These are phyloP conservation scores for Ptilodon capucinus DNA, from an alignment of 2,888 invertebrate species.

Conservation along the genomic window DNA sequence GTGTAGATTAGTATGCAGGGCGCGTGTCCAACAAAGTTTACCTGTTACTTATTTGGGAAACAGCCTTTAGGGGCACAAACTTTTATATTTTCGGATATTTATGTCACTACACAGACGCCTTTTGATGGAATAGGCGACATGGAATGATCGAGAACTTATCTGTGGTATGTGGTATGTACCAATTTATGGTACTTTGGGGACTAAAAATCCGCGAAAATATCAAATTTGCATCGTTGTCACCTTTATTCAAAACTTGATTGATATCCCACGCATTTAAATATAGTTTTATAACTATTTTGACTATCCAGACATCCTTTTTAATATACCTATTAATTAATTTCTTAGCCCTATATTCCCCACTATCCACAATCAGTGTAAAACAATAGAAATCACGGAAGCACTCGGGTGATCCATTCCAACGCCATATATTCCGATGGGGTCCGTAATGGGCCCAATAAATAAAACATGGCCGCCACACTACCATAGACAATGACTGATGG, in stretches of 20 bases:
- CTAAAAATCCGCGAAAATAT: no score
- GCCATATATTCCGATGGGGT: constrained; percentile 31
- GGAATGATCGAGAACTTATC: neutral
- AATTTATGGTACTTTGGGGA: no score
- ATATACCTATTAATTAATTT: constrained; percentile 1
- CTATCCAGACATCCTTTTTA: no score
- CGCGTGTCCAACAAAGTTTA: constrained; percentile 12
- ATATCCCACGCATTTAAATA: no score
- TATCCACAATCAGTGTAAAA: constrained; percentile 25
- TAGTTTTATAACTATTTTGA: no score
- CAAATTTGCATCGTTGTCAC: no score
- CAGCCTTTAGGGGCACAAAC: constrained; percentile 12
- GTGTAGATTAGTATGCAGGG: constrained; percentile 11
- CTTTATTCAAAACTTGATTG: no score
- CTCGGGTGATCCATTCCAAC: constrained; percentile 15
- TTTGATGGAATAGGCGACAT: neutral
- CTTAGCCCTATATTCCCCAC: constrained; percentile 18
- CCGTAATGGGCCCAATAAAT: constrained; percentile 45
- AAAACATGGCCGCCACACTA: constrained; percentile 37
- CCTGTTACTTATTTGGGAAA: constrained; percentile 31
- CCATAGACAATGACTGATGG: constrained; percentile 46
- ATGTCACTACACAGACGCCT: neutral
- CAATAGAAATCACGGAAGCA: constrained; percentile 28
- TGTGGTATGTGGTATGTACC: no score
- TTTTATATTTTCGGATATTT: constrained; percentile 22